Evolutionary conservation across 2,113 vertebrate genomes (phyloP).

Genomic region (Chelonoidis abingdonii): DNA sequence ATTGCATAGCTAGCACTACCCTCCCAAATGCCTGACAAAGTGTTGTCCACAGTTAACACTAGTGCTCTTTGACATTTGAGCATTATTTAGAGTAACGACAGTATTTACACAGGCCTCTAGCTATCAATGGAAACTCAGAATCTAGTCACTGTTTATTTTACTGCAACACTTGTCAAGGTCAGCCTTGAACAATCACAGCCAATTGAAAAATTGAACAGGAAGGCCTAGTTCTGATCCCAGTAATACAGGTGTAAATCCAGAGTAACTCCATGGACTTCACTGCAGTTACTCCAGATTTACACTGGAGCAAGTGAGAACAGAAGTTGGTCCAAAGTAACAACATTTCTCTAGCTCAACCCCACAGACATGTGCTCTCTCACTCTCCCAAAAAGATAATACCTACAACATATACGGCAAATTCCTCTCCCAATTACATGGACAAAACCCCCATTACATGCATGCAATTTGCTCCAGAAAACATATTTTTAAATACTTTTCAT

Average conservation of each 20-base stretch:
- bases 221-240: not conserved
- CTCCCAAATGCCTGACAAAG: not conserved
- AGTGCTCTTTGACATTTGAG: not conserved
- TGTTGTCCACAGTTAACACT: not conserved
- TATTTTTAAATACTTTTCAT: not conserved
- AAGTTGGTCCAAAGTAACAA: not conserved
- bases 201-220: not conserved
- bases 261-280: not conserved
- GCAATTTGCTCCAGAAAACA: not conserved
- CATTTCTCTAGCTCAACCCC: no score
- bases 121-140: not conserved
- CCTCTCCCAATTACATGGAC: not conserved
- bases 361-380: not conserved
- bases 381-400: not conserved
- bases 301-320: not conserved
- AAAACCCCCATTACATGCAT: not conserved
- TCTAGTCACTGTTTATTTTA: not conserved
- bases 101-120: not conserved
- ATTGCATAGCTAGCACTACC: not conserved
- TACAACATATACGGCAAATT: not conserved
- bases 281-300: not conserved
- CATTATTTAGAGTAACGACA: rapidly evolving
- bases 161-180: not conserved
- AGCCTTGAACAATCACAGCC: not conserved
- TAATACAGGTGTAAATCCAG: not conserved